These are phyloP conservation scores for Plagodis pulveraria DNA, from an alignment of 2,888 invertebrate genomes.

Conservation along the genomic window DNA sequence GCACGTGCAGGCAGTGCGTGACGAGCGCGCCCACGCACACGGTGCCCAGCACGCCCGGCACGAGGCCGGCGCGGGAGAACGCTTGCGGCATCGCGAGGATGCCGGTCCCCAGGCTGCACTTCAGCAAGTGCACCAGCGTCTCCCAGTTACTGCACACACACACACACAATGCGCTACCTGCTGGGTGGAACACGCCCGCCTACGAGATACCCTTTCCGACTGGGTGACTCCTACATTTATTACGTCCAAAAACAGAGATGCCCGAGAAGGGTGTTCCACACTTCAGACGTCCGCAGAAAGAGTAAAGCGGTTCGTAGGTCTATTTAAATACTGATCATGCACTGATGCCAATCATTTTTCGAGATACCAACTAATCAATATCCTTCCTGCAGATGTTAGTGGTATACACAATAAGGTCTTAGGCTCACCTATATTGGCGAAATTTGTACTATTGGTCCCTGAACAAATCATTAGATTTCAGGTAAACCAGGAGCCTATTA, in stretches of 20 bases:
- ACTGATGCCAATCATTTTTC: no score
- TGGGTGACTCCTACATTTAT: not conserved
- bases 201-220: not conserved
- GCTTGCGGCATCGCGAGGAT: conserved; percentile 97
- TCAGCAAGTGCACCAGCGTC: conserved; percentile 93
- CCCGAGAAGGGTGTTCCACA: not conserved
- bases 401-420: no score
- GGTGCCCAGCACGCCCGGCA: conserved; percentile 91
- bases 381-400: no score
- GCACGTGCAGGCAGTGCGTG: conserved; percentile 94
- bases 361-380: no score
- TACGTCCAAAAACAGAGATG: not conserved
- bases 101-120: conserved; percentile 96
- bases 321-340: no score
- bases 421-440: no score
- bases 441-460: no score
- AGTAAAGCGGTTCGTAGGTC: no score
- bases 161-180: no score
- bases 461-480: no score
- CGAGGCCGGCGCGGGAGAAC: conserved; percentile 93
- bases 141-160: conserved; percentile 88
- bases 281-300: no score
- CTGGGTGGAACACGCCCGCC: not conserved
- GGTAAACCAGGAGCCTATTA: no score
- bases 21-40: conserved; percentile 91